Conservation (phyloP, 2,797 vertebrate genomes). For the Strix occidentalis region DNA sequence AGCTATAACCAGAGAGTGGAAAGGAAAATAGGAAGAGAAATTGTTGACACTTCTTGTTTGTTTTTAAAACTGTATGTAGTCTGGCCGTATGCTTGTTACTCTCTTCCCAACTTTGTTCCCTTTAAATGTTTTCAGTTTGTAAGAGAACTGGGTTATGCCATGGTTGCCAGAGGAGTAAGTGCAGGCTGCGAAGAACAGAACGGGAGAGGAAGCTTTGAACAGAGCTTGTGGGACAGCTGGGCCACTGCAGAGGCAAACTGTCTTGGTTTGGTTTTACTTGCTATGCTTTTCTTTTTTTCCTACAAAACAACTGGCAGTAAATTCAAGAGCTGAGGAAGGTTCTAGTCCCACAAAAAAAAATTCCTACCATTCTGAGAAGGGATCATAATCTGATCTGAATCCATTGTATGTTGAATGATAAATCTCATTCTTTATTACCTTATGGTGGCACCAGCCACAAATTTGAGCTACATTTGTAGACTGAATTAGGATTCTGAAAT, state of each 20-base stretch:
- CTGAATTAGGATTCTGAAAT: not conserved
- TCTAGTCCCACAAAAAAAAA: not conserved
- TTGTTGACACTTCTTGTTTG: not conserved
- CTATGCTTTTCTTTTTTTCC: not conserved
- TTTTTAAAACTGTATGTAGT: not conserved
- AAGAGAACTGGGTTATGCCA: not conserved
- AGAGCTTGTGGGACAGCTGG: not conserved
- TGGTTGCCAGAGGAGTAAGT: not conserved
- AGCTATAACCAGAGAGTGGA: not conserved
- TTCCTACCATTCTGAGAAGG: not conserved
- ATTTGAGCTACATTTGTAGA: not conserved
- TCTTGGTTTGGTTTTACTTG: not conserved
- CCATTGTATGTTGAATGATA: not conserved
- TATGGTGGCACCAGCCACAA: not conserved
- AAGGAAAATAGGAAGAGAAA: not conserved
- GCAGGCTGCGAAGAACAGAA: not conserved
- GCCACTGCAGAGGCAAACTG: not conserved
- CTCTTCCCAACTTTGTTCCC: not conserved
- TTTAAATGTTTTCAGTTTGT: not conserved
- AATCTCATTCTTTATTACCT: not conserved
- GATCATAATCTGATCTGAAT: not conserved
- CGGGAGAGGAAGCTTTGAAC: not conserved
- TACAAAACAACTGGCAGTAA: not conserved
- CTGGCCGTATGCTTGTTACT: not conserved
- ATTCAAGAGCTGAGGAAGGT: conserved; percentile 3